Evolutionary conservation across 2,113 vertebrate species (phyloP).

Genomic region (Melospiza georgiana): DNA sequence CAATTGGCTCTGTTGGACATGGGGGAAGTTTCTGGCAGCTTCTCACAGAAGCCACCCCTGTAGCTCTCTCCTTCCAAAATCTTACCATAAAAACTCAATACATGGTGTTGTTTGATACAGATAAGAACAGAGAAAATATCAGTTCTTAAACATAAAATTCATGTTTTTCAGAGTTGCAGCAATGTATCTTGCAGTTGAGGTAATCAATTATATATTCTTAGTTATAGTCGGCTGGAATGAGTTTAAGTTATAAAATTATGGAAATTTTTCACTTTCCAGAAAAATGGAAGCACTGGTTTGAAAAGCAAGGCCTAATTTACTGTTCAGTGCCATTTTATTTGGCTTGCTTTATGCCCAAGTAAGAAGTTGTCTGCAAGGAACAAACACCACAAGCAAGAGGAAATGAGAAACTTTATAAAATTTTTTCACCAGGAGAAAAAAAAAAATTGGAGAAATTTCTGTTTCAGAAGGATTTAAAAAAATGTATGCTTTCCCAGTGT

Average conservation of each 20-base stretch:
- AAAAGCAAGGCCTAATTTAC: background rate
- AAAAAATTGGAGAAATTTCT: background rate
- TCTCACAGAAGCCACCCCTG: background rate
- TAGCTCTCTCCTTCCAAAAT: background rate
- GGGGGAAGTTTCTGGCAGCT: background rate
- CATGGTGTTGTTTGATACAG: fast-evolving
- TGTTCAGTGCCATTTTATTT: background rate
- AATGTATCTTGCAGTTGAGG: background rate
- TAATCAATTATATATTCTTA: background rate
- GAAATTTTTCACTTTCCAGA: background rate
- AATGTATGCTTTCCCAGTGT: background rate
- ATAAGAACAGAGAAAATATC: background rate
- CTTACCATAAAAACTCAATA: background rate
- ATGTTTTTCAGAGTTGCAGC: background rate
- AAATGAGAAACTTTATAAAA: slow-evolving; percentile 27
- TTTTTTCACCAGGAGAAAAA: background rate
- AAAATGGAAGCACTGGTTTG: background rate
- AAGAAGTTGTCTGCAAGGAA: background rate
- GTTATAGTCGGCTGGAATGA: background rate
- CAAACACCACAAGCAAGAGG: background rate
- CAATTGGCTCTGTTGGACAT: background rate
- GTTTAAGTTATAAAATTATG: background rate
- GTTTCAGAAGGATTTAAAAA: background rate
- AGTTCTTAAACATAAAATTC: background rate
- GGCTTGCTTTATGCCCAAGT: background rate